Evolutionary conservation across 2,797 vertebrate species (phyloP).

Genomic region (Phylloscopus collybita): DNA sequence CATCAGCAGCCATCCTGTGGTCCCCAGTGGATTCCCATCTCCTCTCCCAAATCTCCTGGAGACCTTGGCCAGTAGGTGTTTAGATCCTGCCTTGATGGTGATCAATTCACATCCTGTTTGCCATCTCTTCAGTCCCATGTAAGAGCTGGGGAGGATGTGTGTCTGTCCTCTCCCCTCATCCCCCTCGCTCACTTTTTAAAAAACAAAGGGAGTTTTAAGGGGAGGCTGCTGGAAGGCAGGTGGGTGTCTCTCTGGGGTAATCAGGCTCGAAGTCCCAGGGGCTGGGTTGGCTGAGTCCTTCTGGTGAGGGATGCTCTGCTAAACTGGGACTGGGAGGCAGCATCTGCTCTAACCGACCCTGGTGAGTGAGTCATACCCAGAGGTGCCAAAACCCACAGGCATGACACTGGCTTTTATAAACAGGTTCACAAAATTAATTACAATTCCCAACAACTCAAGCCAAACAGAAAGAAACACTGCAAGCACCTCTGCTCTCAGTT

Average conservation of each 20-base stretch:
- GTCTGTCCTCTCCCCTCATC: neutral
- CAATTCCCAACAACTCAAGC: neutral
- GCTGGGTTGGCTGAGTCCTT: rapidly evolving
- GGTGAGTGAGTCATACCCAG: neutral
- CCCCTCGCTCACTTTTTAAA: neutral
- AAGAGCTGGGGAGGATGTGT: neutral
- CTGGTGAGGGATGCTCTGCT: neutral
- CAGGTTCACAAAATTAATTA: neutral
- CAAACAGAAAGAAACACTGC: neutral
- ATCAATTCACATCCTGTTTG: rapidly evolving
- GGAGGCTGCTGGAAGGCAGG: neutral
- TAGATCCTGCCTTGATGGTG: neutral
- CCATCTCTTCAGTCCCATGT: rapidly evolving
- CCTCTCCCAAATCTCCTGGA: neutral
- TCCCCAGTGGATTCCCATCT: neutral
- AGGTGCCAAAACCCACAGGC: neutral
- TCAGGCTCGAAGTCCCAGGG: neutral
- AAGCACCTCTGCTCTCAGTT: rapidly evolving
- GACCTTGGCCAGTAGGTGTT: neutral
- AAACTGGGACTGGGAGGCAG: neutral
- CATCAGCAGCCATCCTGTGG: rapidly evolving
- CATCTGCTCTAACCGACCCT: neutral
- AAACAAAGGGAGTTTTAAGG: neutral
- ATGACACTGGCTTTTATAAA: slow-evolving; percentile 6
- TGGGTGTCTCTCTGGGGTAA: neutral